Evolutionary conservation across 2,113 vertebrate genomes (phyloP).

Genomic region (Ictalurus furcatus): DNA sequence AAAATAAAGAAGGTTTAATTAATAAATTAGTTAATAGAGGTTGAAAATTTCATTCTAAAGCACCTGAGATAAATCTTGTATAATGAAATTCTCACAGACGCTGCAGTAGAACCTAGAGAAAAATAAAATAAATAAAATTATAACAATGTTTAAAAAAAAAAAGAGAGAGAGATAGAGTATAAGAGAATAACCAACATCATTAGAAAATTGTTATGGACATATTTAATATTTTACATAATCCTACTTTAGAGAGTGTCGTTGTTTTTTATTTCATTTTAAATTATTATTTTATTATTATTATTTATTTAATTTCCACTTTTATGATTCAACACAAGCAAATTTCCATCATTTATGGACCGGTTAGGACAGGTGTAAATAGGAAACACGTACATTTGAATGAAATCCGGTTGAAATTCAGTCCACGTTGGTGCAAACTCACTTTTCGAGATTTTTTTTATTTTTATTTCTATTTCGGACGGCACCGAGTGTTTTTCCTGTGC

Average conservation of each 20-base stretch:
- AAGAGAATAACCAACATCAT: not conserved
- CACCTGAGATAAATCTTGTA: not conserved
- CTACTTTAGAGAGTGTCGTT: not conserved
- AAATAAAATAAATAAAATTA: not conserved
- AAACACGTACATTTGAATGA: too few species aligned
- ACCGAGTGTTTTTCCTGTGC: slow-evolving; percentile 57
- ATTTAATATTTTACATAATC: not conserved
- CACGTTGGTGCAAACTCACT: slow-evolving; percentile 15
- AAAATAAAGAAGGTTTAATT: not conserved
- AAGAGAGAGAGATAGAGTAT: too few species aligned
- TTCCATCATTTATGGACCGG: not conserved
- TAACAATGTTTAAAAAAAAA: not conserved
- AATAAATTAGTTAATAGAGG: not conserved
- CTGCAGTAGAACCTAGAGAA: not conserved
- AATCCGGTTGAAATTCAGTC: not conserved
- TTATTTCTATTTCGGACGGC: not conserved
- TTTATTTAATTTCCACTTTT: not conserved
- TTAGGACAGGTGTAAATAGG: not conserved
- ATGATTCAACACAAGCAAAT: not conserved
- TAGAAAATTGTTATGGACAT: not conserved
- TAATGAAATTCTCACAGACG: not conserved
- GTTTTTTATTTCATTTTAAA: not conserved
- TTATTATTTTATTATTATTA: not conserved
- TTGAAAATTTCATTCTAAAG: not conserved
- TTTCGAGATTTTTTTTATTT: slow-evolving; percentile 15